phyloP scores from a whole-genome alignment of 1,140 invertebrate species.

The Zaprionus lachaisei region DNA sequence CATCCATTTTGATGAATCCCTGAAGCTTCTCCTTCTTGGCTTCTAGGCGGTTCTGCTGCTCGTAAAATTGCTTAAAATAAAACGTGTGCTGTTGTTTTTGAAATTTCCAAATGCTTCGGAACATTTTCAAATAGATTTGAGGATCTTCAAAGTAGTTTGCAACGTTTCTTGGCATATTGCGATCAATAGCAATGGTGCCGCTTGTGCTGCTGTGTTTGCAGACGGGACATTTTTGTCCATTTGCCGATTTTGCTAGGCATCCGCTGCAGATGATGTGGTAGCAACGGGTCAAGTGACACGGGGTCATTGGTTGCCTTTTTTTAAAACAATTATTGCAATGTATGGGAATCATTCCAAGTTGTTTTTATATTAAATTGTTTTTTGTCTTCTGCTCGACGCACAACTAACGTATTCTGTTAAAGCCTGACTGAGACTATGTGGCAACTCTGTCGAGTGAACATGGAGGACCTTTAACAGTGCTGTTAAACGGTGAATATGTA shows the following conservation, averaged over 20 bases:
- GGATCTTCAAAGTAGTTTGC: constrained; percentile 58
- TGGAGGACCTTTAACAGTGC: constrained; percentile 4
- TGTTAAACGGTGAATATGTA: neutral
- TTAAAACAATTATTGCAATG: constrained; percentile 52
- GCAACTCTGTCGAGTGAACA: neutral
- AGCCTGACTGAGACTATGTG: neutral
- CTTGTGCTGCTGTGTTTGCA: constrained; percentile 17
- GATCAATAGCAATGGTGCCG: constrained; percentile 14
- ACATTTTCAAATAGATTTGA: constrained; percentile 28
- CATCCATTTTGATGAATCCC: constrained; percentile 47
- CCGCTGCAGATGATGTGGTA: constrained; percentile 52
- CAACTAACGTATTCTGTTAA: constrained; percentile 22
- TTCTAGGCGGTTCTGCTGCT: neutral
- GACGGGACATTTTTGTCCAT: constrained; percentile 37
- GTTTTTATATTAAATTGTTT: neutral
- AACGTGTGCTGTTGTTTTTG: constrained; percentile 39
- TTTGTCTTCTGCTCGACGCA: neutral
- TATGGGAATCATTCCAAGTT: constrained; percentile 46
- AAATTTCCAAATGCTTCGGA: constrained; percentile 51
- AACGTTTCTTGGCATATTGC: constrained; percentile 42
- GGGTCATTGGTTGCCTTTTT: neutral
- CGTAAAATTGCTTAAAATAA: constrained; percentile 30
- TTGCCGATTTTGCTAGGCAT: constrained; percentile 14
- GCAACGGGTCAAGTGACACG: constrained; percentile 45
- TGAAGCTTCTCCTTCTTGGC: constrained; percentile 22